Base-by-base conservation (phyloP, 2,888 invertebrate genomes). In the Perdita meconis region DNA sequence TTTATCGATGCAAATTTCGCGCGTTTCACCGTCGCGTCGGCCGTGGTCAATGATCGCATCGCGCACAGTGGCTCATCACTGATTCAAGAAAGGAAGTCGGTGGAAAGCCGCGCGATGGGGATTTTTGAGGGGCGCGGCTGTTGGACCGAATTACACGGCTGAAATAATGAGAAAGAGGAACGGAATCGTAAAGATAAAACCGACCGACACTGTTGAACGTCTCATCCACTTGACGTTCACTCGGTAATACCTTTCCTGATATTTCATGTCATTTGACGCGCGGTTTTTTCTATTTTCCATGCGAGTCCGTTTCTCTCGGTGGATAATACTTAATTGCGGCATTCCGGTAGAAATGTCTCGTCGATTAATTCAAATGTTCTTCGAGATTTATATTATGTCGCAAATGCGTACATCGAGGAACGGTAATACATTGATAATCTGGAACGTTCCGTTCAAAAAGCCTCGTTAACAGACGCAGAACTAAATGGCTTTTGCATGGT, bases 71-170 rank as follows among this genome's bases (percentile, higher is more conserved):
- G 51, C 8, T 66, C 57, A 24, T 42, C 24, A 16, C n/a, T 10
- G 13, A 1, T 3, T 30, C 30, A 6, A 30, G 16, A 8, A 13
- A 38, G 13, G 50, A 50, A 56, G n/a, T 47, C 12, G 13, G 30
- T n/a, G 57, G 13, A 66, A 38, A 44, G 24, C n/a, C 8, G 13
- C 4, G 1, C 8, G 36, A 44, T 22, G n/a, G 30, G 26, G 12
- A 26, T 69, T 55, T 65, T 40, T 38, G 24, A 67, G 34, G 38
- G 16, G 30, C 42, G 6, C 36, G 34, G 63, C 44, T 40, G 72
- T 67, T 69, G 36, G 55, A 67, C 34, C 55, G 63, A 69, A 76
- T 81, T 69, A 66, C 72, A 78, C 47, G 70, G 34, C 12, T 72
- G 63, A 67, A 67, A 55, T 65, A 30, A 53, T 53, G 50, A 55